Evolutionary conservation across 2,113 vertebrate genomes (phyloP).

Genomic region (Phoenicopterus ruber): DNA sequence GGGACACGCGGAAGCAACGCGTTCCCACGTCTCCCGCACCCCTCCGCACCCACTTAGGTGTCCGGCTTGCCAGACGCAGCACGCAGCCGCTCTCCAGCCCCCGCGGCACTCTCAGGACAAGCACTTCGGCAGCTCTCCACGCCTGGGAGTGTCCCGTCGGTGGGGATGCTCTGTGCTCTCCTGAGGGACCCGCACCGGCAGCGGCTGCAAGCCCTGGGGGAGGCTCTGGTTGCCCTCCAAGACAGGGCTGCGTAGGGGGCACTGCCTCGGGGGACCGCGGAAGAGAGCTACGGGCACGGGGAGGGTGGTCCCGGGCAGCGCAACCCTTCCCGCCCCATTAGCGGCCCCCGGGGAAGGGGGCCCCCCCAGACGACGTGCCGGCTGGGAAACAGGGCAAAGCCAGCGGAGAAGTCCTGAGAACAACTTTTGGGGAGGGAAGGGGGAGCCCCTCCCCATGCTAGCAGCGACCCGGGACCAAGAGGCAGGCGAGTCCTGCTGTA

Average conservation of each 20-base stretch:
- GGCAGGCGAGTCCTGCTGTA: background rate
- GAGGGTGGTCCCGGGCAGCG: background rate
- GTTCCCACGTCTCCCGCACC: background rate
- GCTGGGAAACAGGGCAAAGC: background rate
- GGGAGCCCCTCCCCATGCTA: background rate
- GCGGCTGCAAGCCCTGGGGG: background rate
- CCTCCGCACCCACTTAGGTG: background rate
- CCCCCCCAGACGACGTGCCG: fast-evolving
- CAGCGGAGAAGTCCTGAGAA: background rate
- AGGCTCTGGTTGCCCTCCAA: too few relatives aligned
- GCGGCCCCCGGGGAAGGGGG: fast-evolving
- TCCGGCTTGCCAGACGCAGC: background rate
- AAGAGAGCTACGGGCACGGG: background rate
- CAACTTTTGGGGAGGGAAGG: background rate
- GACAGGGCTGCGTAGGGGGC: background rate
- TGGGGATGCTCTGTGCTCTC: background rate
- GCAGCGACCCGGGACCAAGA: too few relatives aligned
- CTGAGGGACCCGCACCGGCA: background rate
- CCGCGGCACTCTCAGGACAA: background rate
- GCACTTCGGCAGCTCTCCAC: background rate
- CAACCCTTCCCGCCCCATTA: background rate
- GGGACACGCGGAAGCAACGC: background rate
- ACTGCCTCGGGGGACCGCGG: background rate
- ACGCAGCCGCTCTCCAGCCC: background rate
- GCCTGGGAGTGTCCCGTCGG: fast-evolving